These are phyloP conservation scores for Chaetodon trifasciatus DNA, from an alignment of 2,797 vertebrate species.

Conservation along the genomic window DNA sequence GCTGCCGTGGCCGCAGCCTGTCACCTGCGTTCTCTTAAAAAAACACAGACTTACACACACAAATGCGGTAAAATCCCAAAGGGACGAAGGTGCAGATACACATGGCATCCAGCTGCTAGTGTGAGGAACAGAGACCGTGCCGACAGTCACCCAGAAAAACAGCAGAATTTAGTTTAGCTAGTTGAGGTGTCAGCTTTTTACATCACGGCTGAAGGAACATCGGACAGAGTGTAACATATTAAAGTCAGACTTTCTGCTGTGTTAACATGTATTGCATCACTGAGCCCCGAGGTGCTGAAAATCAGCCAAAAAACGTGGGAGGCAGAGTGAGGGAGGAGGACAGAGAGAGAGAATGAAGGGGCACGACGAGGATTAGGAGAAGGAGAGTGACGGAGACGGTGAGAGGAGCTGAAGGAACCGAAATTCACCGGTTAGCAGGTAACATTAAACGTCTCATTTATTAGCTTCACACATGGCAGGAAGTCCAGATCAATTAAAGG, in stretches of 20 bases:
- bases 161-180: not conserved
- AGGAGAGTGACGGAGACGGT: not conserved
- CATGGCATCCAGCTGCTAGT: slow-evolving; percentile 13
- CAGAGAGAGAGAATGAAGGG: not conserved
- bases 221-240: slow-evolving; percentile 16
- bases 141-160: not conserved
- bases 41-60: slow-evolving; percentile 7
- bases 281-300: slow-evolving; percentile 28
- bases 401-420: not conserved
- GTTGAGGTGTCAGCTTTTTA: slow-evolving; percentile 16
- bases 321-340: not conserved
- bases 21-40: not conserved
- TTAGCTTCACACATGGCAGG: slow-evolving; percentile 47
- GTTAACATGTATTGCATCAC: slow-evolving; percentile 58
- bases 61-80: not conserved
- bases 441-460: slow-evolving; percentile 47
- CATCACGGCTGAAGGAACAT: not conserved
- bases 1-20: not conserved
- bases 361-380: not conserved
- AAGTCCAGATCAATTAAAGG: slow-evolving; percentile 57
- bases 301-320: slow-evolving; percentile 11
- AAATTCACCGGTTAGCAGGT: not conserved
- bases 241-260: slow-evolving; percentile 34
- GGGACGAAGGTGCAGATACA: not conserved
- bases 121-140: not conserved